These are phyloP conservation scores for Lasioglossum villosulum DNA, from an alignment of 2,888 invertebrate genomes.

Conservation along the genomic window DNA sequence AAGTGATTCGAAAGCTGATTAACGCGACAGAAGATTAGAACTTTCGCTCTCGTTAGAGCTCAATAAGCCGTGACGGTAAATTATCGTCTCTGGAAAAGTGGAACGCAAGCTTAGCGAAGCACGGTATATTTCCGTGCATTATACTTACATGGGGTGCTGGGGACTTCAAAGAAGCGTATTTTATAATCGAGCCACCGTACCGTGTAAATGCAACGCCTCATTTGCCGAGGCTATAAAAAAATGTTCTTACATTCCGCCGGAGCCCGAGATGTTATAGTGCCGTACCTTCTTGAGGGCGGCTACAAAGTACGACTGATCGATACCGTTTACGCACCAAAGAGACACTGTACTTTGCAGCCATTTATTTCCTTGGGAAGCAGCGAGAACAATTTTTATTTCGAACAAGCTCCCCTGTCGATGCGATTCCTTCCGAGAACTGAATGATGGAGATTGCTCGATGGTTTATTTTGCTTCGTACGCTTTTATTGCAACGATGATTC, in stretches of 20 bases:
- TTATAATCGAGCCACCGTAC: conserved; percentile 64
- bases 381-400: background rate
- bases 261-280: conserved; percentile 1
- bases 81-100: conserved; percentile 69
- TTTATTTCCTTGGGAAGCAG: background rate
- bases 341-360: no score
- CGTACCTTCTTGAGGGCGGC: conserved; percentile 20
- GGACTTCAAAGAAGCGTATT: conserved; percentile 65
- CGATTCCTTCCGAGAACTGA: background rate
- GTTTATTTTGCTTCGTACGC: background rate
- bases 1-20: conserved; percentile 15
- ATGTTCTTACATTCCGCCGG: conserved; percentile 39
- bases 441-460: background rate
- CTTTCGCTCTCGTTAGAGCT: conserved; percentile 55
- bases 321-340: conserved; percentile 3
- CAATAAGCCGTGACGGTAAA: conserved; percentile 66
- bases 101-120: conserved; percentile 55
- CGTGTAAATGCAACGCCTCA: conserved; percentile 63
- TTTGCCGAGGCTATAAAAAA: conserved; percentile 61
- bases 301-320: conserved; percentile 24
- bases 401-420: background rate
- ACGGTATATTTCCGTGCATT: conserved; percentile 57
- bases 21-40: conserved; percentile 51
- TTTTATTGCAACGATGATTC: background rate
- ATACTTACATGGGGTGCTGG: conserved; percentile 38